These are phyloP conservation scores for Micrasema minimum DNA, from an alignment of 1,140 invertebrate species.

Conservation along the genomic window DNA sequence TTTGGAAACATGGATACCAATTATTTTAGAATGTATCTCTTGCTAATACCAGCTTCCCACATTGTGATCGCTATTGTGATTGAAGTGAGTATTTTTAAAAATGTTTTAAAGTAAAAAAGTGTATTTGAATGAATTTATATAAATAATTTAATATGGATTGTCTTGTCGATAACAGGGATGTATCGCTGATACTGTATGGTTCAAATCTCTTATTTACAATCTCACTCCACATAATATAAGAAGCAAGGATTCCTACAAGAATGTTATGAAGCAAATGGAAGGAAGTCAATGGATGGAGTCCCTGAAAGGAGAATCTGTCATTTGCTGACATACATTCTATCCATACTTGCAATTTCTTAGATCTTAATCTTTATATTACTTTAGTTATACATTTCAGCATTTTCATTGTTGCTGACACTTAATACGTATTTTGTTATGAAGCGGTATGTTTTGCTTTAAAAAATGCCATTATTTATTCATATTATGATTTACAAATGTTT, in stretches of 20 bases:
- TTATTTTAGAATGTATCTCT: constrained; percentile 61
- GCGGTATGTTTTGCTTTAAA: too few relatives aligned
- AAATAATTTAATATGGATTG: not conserved
- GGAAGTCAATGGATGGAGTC: constrained; percentile 50
- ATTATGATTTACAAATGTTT: too few relatives aligned
- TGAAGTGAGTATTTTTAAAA: constrained; percentile 62
- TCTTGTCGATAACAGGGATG: constrained; percentile 43
- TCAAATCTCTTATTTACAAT: constrained; percentile 45
- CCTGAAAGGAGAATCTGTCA: constrained; percentile 40
- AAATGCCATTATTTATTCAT: too few relatives aligned
- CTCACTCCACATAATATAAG: constrained; percentile 44
- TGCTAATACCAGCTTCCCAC: constrained; percentile 62
- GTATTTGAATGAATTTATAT: too few relatives aligned
- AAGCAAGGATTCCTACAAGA: constrained; percentile 47
- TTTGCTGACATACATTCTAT: constrained; percentile 53
- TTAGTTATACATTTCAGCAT: not conserved
- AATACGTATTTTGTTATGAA: too few relatives aligned
- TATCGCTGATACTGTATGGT: constrained; percentile 48
- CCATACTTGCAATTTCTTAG: constrained; percentile 25
- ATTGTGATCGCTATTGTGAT: constrained; percentile 61
- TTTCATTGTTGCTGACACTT: constrained; percentile 19
- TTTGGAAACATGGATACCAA: constrained; percentile 53
- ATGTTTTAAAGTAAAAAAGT: too few relatives aligned
- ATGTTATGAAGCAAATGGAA: constrained; percentile 51
- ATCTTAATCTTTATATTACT: constrained; percentile 7